Evolutionary conservation across 2,113 vertebrate species (phyloP), one percentile per base, ranked within the genome.

Genomic region (Ctenomys sociabilis): DNA sequence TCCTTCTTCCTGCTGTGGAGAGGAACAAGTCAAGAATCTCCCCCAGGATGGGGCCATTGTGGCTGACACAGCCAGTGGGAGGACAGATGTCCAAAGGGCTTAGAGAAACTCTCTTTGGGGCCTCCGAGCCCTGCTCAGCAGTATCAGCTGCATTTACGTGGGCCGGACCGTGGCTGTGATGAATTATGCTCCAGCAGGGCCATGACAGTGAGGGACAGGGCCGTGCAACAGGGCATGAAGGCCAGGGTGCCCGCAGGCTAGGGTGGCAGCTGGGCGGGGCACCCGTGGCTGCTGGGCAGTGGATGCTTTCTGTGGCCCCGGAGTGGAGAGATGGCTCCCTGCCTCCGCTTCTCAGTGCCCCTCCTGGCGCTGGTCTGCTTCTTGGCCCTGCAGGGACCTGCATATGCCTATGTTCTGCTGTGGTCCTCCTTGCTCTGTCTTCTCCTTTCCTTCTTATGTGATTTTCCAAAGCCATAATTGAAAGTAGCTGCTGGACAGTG

Each of bases 171-270:
- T 98, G 98, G 98, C 97, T 92, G 96, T 99, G 99, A 99, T 99
- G 98, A 98, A 99, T 98, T 98, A 98, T 97, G 98, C 98, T 97
- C 97, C 95, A 95, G 96, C 97, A 72, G 83, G 92, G 85, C 97
- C 83, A 49, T 99, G 99, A 99, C 99, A 99, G 98, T 99, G 99
- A 99, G 98, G 98, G 98, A 99, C 99, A 98, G 98, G 98, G 98
- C 98, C 86, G 97, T 93, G 97, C 94, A 82, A 83, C 98, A 98
- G 98, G 97, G 96, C 98, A 82, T 94, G 98, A 98, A 97, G 97
- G 97, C 93, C 91, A 3, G 95, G 97, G 97, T 96, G 98, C 98
- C 97, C 28, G 84, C 97, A 97, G 98, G 98, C 96, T 57, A 96
- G 88, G 96, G 94, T 87, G 80, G 96, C 32, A 11, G 54, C 54